Evolutionary conservation across 2,113 vertebrate genomes (phyloP).

Genomic region (Salvelinus sp.): DNA sequence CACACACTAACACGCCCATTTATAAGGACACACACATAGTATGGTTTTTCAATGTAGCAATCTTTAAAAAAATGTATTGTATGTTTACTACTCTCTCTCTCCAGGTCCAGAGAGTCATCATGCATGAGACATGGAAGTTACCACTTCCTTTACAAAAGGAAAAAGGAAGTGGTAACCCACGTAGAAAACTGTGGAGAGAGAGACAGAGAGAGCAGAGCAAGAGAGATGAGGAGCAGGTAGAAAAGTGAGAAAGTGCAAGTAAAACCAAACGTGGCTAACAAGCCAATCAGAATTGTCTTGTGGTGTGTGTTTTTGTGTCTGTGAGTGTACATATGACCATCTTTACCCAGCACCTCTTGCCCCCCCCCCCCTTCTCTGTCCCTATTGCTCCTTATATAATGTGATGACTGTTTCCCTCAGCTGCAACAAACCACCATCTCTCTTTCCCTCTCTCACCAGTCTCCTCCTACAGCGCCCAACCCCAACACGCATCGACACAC

Average conservation of each 20-base stretch:
- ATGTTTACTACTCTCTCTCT: not conserved
- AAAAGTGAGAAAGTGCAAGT: not conserved
- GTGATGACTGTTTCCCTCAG: conserved; percentile 30
- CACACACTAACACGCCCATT: not conserved
- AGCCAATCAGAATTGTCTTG: conserved; percentile 11
- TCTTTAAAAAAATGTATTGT: too few species aligned
- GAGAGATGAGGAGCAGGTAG: not conserved
- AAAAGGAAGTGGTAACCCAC: not conserved
- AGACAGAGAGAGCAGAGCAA: not conserved
- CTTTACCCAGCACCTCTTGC: conserved; percentile 9
- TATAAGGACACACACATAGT: not conserved
- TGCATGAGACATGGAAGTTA: conserved; percentile 6
- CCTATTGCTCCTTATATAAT: conserved; percentile 32
- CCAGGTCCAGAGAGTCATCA: not conserved
- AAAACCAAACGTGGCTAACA: not conserved
- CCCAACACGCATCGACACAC: conserved; percentile 15
- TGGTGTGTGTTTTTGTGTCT: conserved; percentile 2
- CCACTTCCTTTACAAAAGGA: conserved; percentile 20
- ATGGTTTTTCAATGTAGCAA: not conserved
- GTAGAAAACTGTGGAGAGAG: conserved; percentile 1
- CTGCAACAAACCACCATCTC: conserved; percentile 17
- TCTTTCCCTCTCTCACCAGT: not conserved
- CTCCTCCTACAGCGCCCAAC: conserved; percentile 2
- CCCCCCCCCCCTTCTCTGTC: not conserved
- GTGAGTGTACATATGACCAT: conserved; percentile 5